A percentile compares a stretch with the other conserved stretches of the same genome.
Evolutionary conservation across 2,888 invertebrate species (phyloP).

Genomic region (Meteorus colon): DNA sequence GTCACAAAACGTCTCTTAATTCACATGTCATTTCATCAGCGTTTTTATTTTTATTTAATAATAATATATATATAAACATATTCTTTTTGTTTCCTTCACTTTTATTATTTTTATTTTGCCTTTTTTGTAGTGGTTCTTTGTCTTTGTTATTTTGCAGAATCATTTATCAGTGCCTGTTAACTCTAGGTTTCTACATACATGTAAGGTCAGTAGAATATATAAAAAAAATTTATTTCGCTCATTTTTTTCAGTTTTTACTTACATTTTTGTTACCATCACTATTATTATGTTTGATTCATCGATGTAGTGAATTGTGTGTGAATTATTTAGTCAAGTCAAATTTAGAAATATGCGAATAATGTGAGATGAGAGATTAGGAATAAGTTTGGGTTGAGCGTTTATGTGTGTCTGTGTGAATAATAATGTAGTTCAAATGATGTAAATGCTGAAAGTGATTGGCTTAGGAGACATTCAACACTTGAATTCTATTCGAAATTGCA

Average conservation of each 20-base stretch:
- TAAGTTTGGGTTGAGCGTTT: neutral
- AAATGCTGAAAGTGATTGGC: neutral
- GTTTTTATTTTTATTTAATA: slow-evolving; percentile 47
- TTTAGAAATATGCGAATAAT: neutral
- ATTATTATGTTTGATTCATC: neutral
- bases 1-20: slow-evolving; percentile 39
- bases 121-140: slow-evolving; percentile 76
- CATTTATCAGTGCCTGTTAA: slow-evolving; percentile 91
- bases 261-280: slow-evolving; percentile 5
- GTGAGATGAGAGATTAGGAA: neutral
- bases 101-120: slow-evolving; percentile 77
- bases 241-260: slow-evolving; percentile 22
- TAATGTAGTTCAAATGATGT: neutral
- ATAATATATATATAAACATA: neutral
- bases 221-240: slow-evolving; percentile 33
- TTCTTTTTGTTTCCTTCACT: slow-evolving; percentile 49
- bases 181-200: slow-evolving; percentile 87
- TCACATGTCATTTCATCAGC: slow-evolving; percentile 49
- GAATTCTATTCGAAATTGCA: neutral
- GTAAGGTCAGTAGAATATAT: slow-evolving; percentile 79
- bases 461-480: neutral
- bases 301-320: neutral
- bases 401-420: slow-evolving; percentile 23
- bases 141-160: slow-evolving; percentile 83
- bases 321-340: neutral